phyloP scores from a whole-genome alignment of 2,797 vertebrate species.

The Ciconia nigra region DNA sequence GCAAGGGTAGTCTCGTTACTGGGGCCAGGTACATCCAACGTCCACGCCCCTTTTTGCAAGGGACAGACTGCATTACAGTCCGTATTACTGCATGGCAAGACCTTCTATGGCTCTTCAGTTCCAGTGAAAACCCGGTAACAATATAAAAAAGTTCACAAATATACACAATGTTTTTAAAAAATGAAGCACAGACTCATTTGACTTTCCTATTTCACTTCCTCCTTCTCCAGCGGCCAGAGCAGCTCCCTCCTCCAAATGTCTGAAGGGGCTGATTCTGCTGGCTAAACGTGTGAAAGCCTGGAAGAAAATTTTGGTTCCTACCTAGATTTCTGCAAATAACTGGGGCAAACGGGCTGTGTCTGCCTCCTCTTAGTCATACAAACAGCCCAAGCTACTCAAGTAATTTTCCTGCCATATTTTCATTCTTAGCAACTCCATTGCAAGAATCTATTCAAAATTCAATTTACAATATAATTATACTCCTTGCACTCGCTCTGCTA shows the following conservation, averaged over 20 bases:
- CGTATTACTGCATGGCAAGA: accelerated
- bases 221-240: not conserved
- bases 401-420: not conserved
- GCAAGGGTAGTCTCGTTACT: not conserved
- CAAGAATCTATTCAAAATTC: not conserved
- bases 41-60: too few relatives aligned
- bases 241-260: not conserved
- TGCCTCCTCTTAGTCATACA: not conserved
- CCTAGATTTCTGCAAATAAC: not conserved
- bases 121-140: not conserved
- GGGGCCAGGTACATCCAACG: accelerated
- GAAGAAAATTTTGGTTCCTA: not conserved
- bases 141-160: not conserved
- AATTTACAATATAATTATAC: not conserved
- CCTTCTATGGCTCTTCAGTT: not conserved
- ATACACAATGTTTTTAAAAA: too few relatives aligned
- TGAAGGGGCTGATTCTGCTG: not conserved
- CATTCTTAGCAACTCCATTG: not conserved
- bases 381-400: not conserved
- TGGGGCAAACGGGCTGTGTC: not conserved
- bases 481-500: not conserved
- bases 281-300: not conserved
- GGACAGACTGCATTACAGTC: not conserved
- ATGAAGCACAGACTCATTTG: not conserved
- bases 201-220: not conserved